Base-by-base conservation (phyloP, 2,113 vertebrate species). In the Hippocampus abdominalis region DNA sequence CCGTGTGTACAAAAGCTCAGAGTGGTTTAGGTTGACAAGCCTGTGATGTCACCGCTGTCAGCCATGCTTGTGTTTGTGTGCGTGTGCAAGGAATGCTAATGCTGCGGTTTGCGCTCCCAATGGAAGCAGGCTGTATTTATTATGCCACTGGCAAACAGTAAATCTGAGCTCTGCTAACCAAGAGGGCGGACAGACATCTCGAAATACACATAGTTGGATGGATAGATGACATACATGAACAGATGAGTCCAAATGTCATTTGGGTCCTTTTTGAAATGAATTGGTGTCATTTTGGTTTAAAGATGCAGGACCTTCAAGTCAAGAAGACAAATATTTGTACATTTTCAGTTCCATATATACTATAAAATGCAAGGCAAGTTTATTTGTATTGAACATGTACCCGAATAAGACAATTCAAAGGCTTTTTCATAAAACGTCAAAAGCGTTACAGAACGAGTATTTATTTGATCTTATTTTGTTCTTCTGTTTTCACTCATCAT, bases 51-150 rank as follows among this genome's bases (percentile, higher is more conserved):
- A 84, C 74, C 60, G 69, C 71, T 72, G 78, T 79, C 72, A 75
- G 77, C 65, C 71, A n/a, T 29, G 48, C 49, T 9, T 62, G 67
- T 68, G 72, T 68, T 32, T 68, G 68, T 69, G 76, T 79, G 61
- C 69, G 69, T 66, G 83, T 59, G 77, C 16, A 21, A 62, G 78
- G 81, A 82, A 86, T 87, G 76, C 83, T 82, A 87, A 86, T 84
- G 66, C 63, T 42, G 73, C 54, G 64, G 39, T 69, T 67, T 83
- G 70, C 76, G 78, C 80, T 84, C 79, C 82, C 73, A 79, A 78
- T 79, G 76, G 79, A 79, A 79, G 71, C 72, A 66, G 72, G 68
- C 78, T 59, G 71, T 73, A 51, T 83, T 84, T 83, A 72, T 81
- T 81, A 84, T 82, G 81, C 81, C 82, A 78, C 81, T 69, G 80